Percentiles rank a stretch among this genome's conserved stretches.
Evolutionary conservation across 2,113 vertebrate genomes (phyloP).

Genomic region (Syngnathus scovelli): DNA sequence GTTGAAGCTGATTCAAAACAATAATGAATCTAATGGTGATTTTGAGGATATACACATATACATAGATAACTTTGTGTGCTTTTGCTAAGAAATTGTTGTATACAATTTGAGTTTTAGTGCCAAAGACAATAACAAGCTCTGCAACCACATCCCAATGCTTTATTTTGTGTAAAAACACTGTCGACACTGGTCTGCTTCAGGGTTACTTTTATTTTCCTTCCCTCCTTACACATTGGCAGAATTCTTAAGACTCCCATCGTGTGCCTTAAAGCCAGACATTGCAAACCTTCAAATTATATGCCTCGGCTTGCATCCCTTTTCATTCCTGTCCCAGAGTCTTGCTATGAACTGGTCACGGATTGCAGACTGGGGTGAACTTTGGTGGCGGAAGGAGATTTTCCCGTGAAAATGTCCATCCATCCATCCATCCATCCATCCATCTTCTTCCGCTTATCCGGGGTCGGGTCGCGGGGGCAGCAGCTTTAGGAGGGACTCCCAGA

Average conservation of each 20-base stretch:
- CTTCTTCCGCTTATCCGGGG: too few relatives aligned
- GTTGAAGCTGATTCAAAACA: constrained; percentile 27
- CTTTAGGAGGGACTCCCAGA: too few relatives aligned
- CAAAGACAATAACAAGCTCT: constrained; percentile 7
- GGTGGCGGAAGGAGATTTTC: constrained; percentile 50
- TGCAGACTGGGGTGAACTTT: constrained; percentile 42
- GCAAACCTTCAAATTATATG: constrained; percentile 63
- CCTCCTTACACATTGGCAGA: constrained; percentile 29
- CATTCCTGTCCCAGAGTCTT: constrained; percentile 48
- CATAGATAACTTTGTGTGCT: constrained; percentile 18
- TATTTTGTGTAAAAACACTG: constrained; percentile 12
- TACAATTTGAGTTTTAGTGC: constrained; percentile 6
- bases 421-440: too few relatives aligned
- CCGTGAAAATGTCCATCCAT: constrained; percentile 67
- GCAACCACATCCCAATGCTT: neutral
- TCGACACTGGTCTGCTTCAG: constrained; percentile 22
- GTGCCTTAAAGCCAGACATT: constrained; percentile 41
- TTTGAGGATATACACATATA: too few relatives aligned
- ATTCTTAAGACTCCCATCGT: constrained; percentile 21
- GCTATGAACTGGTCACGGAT: constrained; percentile 59
- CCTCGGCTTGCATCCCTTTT: constrained; percentile 48
- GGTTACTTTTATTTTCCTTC: constrained; percentile 7
- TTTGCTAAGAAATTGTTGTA: constrained; percentile 26
- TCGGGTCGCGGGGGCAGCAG: too few relatives aligned
- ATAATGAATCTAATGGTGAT: too few relatives aligned